A percentile compares a stretch with the other conserved stretches of the same genome.
Evolutionary conservation across 2,113 vertebrate species (phyloP).

Genomic region (Piaya cayana): DNA sequence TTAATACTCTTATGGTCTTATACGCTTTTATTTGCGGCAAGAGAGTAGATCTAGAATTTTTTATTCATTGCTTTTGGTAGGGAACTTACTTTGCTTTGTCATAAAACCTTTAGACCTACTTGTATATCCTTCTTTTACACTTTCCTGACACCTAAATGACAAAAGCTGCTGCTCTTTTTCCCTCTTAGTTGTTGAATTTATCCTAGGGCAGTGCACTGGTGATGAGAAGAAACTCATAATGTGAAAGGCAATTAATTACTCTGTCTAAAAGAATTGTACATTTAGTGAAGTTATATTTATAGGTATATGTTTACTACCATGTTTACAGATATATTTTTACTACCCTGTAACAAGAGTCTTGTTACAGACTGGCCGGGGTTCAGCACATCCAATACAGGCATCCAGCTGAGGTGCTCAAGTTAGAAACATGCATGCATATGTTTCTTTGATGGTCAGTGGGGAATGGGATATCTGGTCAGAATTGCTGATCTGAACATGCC

Average conservation of each 20-base stretch:
- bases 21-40: neutral
- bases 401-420: neutral
- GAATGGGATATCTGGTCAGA: neutral
- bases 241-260: neutral
- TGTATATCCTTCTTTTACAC: neutral
- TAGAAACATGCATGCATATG: neutral
- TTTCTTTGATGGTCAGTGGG: neutral
- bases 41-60: neutral
- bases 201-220: neutral
- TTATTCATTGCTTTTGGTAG: neutral
- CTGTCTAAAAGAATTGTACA: neutral
- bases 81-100: neutral
- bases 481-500: neutral
- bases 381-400: neutral
- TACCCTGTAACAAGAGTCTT: neutral
- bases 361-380: neutral
- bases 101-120: neutral
- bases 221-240: neutral
- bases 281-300: neutral
- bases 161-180: neutral
- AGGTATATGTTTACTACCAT: neutral
- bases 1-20: neutral
- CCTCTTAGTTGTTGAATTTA: neutral
- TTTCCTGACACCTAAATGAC: neutral
- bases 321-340: neutral